These are phyloP conservation scores for Chironomus striatipennis DNA, from an alignment of 1,140 invertebrate species.

Conservation along the genomic window DNA sequence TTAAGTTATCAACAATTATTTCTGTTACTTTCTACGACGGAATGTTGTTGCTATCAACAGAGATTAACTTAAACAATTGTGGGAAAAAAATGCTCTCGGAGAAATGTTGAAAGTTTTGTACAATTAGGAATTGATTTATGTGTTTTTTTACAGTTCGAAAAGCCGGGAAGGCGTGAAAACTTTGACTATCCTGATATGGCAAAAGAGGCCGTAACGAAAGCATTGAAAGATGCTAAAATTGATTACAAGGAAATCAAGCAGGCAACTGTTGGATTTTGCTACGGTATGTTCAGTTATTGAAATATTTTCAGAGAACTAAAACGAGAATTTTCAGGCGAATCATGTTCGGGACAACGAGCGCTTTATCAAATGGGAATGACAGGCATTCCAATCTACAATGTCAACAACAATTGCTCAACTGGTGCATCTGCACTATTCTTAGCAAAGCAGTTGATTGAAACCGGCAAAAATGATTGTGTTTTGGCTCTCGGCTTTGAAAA, in stretches of 20 bases:
- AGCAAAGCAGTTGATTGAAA: slow-evolving; percentile 83
- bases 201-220: slow-evolving; percentile 84
- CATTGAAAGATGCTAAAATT: slow-evolving; percentile 79
- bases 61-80: too few relatives aligned
- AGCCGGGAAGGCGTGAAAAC: slow-evolving; percentile 69
- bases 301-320: background rate
- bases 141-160: slow-evolving; percentile 44
- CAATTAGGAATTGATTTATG: too few relatives aligned
- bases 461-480: slow-evolving; percentile 75
- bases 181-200: slow-evolving; percentile 93
- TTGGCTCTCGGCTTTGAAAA: slow-evolving; percentile 96
- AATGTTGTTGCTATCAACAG: too few relatives aligned
- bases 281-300: slow-evolving; percentile 49
- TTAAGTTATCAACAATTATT: too few relatives aligned
- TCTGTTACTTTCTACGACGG: too few relatives aligned
- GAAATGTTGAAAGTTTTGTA: too few relatives aligned
- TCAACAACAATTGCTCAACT: slow-evolving; percentile 97
- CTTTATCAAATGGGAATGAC: slow-evolving; percentile 92
- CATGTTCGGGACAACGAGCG: slow-evolving; percentile 89
- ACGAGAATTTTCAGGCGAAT: slow-evolving; percentile 57
- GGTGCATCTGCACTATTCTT: slow-evolving; percentile 87
- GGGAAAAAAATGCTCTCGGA: too few relatives aligned
- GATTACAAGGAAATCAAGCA: slow-evolving; percentile 74
- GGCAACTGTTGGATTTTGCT: slow-evolving; percentile 90
- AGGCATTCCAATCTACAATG: slow-evolving; percentile 96